These are phyloP conservation scores for Anser cygnoides DNA, from an alignment of 2,113 vertebrate genomes.

Conservation along the genomic window DNA sequence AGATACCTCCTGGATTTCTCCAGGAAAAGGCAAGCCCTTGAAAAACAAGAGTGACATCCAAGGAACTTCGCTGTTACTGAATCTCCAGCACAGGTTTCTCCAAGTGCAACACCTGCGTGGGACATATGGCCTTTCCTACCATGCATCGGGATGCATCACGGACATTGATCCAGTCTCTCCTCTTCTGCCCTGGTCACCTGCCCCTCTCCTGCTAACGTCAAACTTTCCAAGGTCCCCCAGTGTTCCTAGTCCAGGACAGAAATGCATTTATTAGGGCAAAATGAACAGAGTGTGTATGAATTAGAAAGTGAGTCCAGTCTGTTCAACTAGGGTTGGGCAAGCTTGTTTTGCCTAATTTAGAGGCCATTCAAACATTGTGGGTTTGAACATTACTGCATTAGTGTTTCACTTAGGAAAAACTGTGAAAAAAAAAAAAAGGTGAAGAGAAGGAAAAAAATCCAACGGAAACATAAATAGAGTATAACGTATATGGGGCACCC, in stretches of 20 bases:
- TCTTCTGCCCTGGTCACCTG: neutral
- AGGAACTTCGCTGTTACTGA: neutral
- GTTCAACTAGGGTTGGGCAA: slow-evolving; percentile 60
- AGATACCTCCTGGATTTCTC: neutral
- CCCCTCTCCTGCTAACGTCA: slow-evolving; percentile 5
- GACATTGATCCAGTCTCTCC: neutral
- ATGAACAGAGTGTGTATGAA: slow-evolving; percentile 47
- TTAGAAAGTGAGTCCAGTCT: slow-evolving; percentile 56
- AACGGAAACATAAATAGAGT: slow-evolving; percentile 68
- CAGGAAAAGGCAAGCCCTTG: neutral
- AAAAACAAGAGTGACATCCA: neutral
- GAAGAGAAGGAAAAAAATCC: slow-evolving; percentile 38
- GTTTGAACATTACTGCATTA: slow-evolving; percentile 68
- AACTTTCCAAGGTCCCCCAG: slow-evolving; percentile 29
- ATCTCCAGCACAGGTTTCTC: neutral
- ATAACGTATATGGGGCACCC: slow-evolving; percentile 52
- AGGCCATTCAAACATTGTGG: slow-evolving; percentile 74
- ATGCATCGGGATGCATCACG: neutral
- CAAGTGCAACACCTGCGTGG: neutral
- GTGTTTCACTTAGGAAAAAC: slow-evolving; percentile 71
- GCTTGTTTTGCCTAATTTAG: slow-evolving; percentile 72
- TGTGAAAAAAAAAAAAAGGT: slow-evolving; percentile 7
- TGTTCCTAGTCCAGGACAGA: slow-evolving; percentile 24
- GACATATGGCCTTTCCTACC: neutral
- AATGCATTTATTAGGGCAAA: slow-evolving; percentile 59